Evolutionary conservation across 2,888 invertebrate species (phyloP).

Genomic region (Lasius fuliginosus): DNA sequence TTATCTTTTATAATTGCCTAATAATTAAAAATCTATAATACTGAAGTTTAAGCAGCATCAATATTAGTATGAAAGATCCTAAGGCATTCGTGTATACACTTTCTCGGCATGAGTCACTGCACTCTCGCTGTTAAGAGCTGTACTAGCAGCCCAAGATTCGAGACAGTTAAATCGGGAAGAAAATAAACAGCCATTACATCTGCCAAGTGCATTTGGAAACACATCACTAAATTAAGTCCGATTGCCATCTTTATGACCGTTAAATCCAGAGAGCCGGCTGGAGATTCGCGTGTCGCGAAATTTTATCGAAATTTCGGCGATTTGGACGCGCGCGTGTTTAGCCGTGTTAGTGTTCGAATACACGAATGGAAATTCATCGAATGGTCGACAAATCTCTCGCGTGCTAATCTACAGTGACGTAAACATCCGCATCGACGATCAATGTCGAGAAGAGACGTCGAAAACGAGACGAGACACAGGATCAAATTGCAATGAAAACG

Average conservation of each 20-base stretch:
- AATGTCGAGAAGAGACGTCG: slow-evolving; percentile 44
- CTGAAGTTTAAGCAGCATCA: not conserved
- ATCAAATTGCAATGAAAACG: slow-evolving; percentile 50
- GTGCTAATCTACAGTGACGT: slow-evolving; percentile 59
- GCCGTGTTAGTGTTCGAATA: not conserved
- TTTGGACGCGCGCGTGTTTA: not conserved
- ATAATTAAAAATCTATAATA: not conserved
- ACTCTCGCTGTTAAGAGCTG: slow-evolving; percentile 36
- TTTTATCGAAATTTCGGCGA: slow-evolving; percentile 28
- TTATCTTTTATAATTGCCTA: not conserved
- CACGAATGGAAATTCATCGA: slow-evolving; percentile 38
- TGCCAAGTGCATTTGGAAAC: slow-evolving; percentile 42
- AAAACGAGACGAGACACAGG: slow-evolving; percentile 33
- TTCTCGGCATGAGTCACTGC: slow-evolving; percentile 29
- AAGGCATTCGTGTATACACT: not conserved
- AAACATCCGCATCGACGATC: slow-evolving; percentile 55
- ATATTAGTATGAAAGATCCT: slow-evolving; percentile 3
- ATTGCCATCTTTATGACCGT: slow-evolving; percentile 45
- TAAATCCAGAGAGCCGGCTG: slow-evolving; percentile 17
- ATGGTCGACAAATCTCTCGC: slow-evolving; percentile 53
- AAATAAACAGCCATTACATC: slow-evolving; percentile 46
- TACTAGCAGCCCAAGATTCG: slow-evolving; percentile 22
- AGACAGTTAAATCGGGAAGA: slow-evolving; percentile 32
- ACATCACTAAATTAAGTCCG: slow-evolving; percentile 36
- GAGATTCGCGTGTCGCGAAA: not conserved